Conservation (phyloP, 2,797 vertebrate genomes). For the Atherinosoma microstoma region DNA sequence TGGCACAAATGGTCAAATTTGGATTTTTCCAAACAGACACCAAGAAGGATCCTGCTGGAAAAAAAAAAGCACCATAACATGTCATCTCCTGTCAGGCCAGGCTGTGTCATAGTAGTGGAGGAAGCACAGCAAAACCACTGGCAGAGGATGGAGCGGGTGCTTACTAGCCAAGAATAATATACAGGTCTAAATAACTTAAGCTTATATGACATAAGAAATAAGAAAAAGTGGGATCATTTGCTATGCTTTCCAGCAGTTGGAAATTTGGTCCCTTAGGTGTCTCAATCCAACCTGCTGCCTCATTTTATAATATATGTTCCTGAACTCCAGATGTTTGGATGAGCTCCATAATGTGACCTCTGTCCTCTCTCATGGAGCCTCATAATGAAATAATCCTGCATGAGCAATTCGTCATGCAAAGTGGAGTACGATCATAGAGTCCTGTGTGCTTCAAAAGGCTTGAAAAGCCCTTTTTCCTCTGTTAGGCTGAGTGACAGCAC, state of each 20-base stretch:
- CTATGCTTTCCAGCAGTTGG: slow-evolving; percentile 28
- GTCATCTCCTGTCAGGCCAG: slow-evolving; percentile 53
- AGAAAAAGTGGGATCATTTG: slow-evolving; percentile 36
- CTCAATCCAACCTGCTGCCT: slow-evolving; percentile 57
- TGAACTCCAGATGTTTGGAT: slow-evolving; percentile 75
- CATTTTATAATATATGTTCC: slow-evolving; percentile 67
- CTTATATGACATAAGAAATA: slow-evolving; percentile 32
- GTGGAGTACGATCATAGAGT: slow-evolving; percentile 62
- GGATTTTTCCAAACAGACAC: slow-evolving; percentile 59
- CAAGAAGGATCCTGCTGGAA: slow-evolving; percentile 37
- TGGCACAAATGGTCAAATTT: slow-evolving; percentile 66
- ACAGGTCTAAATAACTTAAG: slow-evolving; percentile 47
- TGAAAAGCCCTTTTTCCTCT: slow-evolving; percentile 64
- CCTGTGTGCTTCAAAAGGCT: slow-evolving; percentile 72
- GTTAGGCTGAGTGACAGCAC: slow-evolving; percentile 82
- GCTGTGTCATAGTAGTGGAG: slow-evolving; percentile 52
- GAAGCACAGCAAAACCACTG: slow-evolving; percentile 48
- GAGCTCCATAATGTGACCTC: slow-evolving; percentile 71
- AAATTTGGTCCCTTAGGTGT: slow-evolving; percentile 53
- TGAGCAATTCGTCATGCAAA: slow-evolving; percentile 73
- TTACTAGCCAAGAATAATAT: slow-evolving; percentile 57
- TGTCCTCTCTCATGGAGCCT: slow-evolving; percentile 60
- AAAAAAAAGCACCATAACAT: slow-evolving; percentile 27
- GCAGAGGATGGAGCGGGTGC: slow-evolving; percentile 29
- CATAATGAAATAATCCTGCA: slow-evolving; percentile 74